phyloP scores from a whole-genome alignment of 2,888 invertebrate species.

The Scaptomyza tumidula region DNA sequence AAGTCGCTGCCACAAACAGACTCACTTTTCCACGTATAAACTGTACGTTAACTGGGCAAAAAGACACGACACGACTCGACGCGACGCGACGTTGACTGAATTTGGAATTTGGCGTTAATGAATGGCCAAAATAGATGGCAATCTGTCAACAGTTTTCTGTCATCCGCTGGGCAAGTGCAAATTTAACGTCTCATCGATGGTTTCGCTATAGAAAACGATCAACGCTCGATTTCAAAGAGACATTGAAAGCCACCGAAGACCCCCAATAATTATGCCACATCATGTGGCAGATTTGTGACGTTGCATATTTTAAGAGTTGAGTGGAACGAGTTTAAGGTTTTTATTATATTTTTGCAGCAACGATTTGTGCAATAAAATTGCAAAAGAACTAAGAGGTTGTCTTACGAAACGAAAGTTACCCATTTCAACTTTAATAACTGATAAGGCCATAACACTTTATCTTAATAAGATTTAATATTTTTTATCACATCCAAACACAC shows the following conservation, averaged over 20 bases:
- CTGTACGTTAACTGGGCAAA: conserved; percentile 21
- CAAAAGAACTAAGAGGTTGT: conserved; percentile 19
- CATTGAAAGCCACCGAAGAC: conserved; percentile 40
- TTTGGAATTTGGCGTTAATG: conserved; percentile 61
- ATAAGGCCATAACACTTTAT: background rate
- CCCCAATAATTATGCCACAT: conserved; percentile 31
- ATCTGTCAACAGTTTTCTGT: conserved; percentile 39
- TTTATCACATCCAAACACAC: background rate
- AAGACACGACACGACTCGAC: conserved; percentile 5
- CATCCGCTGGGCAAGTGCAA: conserved; percentile 54
- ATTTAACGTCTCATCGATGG: conserved; percentile 46
- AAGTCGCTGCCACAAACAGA: conserved; percentile 45
- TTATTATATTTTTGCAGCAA: conserved; percentile 11
- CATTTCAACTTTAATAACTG: background rate
- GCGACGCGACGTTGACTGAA: conserved; percentile 33
- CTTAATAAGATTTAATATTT: background rate
- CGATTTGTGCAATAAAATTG: conserved; percentile 41
- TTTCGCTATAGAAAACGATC: conserved; percentile 56
- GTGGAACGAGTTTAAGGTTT: conserved; percentile 18
- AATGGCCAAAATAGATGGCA: conserved; percentile 50
- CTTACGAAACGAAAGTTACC: conserved; percentile 2
- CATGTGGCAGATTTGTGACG: conserved; percentile 50
- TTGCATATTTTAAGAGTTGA: conserved; percentile 28
- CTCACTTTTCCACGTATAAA: conserved; percentile 52
- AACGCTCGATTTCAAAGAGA: conserved; percentile 48